Percentiles rank a stretch among this genome's conserved stretches.
phyloP scores from a whole-genome alignment of 2,797 vertebrate genomes.

The Coreius guichenoti region DNA sequence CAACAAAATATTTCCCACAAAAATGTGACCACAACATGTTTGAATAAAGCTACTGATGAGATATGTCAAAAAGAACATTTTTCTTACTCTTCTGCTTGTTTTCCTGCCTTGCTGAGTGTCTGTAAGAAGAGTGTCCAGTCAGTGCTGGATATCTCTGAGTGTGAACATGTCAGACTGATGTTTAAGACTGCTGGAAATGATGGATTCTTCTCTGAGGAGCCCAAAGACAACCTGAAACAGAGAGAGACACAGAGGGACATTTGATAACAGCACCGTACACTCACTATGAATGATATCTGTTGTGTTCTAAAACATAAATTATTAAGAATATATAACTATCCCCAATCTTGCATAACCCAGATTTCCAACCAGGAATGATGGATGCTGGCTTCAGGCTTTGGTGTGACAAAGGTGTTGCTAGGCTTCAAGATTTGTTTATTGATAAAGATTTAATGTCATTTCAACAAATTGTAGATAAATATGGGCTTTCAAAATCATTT shows the following conservation, averaged over 20 bases:
- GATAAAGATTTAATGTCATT: too few relatives aligned
- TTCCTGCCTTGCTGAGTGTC: background rate
- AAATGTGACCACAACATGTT: background rate
- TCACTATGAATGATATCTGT: background rate
- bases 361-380: too few relatives aligned
- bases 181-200: background rate
- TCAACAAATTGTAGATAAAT: too few relatives aligned
- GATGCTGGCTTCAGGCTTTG: too few relatives aligned
- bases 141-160: background rate
- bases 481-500: too few relatives aligned
- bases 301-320: too few relatives aligned
- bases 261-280: background rate
- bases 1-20: too few relatives aligned
- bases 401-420: too few relatives aligned
- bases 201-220: background rate
- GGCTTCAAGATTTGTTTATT: too few relatives aligned
- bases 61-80: background rate
- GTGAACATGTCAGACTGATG: slow-evolving; percentile 10
- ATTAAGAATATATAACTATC: too few relatives aligned
- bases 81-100: too few relatives aligned
- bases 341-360: too few relatives aligned
- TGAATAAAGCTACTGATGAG: background rate
- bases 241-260: background rate
- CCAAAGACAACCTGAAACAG: slow-evolving; percentile 22
- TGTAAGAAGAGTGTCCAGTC: slow-evolving; percentile 7